These are phyloP conservation scores for Melanitta fusca DNA, from an alignment of 2,797 vertebrate genomes.

Conservation along the genomic window DNA sequence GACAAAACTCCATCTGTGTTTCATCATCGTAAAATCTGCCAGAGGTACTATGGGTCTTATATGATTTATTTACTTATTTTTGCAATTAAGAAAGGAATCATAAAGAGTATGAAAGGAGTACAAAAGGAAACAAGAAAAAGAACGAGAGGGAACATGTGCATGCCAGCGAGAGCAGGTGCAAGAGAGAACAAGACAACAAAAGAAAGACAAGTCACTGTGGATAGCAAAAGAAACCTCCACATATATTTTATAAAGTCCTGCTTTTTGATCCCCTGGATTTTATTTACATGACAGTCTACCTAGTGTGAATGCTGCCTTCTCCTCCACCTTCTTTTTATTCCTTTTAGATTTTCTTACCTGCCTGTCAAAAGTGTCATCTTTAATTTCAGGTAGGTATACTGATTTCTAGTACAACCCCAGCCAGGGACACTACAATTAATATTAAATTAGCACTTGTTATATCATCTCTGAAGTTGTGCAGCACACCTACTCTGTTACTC, in stretches of 20 bases:
- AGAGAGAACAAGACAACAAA: not conserved
- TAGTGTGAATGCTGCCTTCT: not conserved
- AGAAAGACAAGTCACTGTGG: not conserved
- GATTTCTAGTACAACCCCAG: not conserved
- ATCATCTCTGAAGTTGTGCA: not conserved
- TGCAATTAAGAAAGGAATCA: not conserved
- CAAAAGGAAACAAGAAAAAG: not conserved
- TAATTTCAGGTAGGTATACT: not conserved
- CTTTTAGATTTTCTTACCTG: not conserved
- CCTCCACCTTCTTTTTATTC: not conserved
- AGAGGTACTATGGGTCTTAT: not conserved
- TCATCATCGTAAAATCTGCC: not conserved
- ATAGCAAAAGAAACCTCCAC: not conserved
- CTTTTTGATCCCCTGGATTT: not conserved
- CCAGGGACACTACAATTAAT: not conserved
- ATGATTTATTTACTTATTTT: not conserved
- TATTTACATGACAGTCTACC: not conserved
- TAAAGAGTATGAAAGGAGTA: not conserved
- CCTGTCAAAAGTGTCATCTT: not conserved
- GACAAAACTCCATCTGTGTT: not conserved
- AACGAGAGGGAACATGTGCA: fast-evolving
- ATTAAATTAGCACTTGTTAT: not conserved
- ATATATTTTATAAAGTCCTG: not conserved
- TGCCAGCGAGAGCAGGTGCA: not conserved
- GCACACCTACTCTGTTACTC: not conserved